Base-by-base conservation (phyloP, 2,113 vertebrate genomes). In the rat (Rattus norvegicus) region DNA sequence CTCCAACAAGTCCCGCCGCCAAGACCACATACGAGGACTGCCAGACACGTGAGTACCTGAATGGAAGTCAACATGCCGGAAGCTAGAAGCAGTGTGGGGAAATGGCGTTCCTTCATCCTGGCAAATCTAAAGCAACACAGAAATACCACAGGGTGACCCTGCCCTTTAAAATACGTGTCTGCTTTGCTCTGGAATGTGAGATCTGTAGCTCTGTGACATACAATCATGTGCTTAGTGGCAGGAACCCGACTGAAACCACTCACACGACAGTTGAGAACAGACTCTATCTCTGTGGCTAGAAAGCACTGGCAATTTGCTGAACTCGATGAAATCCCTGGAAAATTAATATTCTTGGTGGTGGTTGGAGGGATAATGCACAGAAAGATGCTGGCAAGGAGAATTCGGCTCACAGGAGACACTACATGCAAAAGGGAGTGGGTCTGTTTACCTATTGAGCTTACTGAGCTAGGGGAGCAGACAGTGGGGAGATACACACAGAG, bases 121-220 rank as follows among this genome's bases (percentile, higher is more conserved):
- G 65, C 12, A 92, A 95, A 80, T 70, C 33, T 20, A 95, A 94
- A 83, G 17, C 36, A 52, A 28, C 16, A 63, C 28, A 28, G 16
- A 24, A 5, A 85, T 20, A 47, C 36, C 65, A 19, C 1, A 84
- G 80, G 39, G 43, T n/a, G 22, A 59, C 4, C 0, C 30, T 59
- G 13, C 2, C 84, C 63, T 75, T 89, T 26, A 5, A 56, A 33
- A 52, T 56, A 17, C 49, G 75, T 72, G 5, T 52, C 69, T 96
- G 54, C n/a, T 47, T 36, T 75, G 17, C 47, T 93, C 92, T 88
- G 16, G 83, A 36, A 9, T 76, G 7, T 30, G 88, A 72, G 3
- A 77, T 52, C 65, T 49, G 61, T 94, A 72, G 67, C 59, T 92
- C 52, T 30, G 19, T 36, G 90, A 94, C 81, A 26, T 88, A 81